A percentile compares a stretch with the other conserved stretches of the same genome.
Conservation (phyloP, 37 sponge, comb jelly and placozoan species). For the Beroe ovata region DNA sequence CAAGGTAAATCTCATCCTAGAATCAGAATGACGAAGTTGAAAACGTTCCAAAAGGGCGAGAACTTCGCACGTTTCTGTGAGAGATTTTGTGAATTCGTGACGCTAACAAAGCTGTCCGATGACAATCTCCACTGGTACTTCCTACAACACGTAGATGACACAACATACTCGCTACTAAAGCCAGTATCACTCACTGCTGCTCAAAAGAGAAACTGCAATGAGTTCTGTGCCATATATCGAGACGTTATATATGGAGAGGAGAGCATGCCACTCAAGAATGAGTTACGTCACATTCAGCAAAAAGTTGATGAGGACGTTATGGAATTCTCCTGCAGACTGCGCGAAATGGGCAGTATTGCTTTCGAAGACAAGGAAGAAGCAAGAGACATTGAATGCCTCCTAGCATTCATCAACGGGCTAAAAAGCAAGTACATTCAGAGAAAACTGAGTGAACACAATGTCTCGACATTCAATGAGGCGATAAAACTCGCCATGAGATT, state of each 20-base stretch:
- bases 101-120: not conserved
- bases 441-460: not conserved
- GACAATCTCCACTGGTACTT: not conserved
- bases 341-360: slow-evolving; percentile 7
- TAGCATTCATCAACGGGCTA: slow-evolving; percentile 9
- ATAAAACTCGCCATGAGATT: slow-evolving; percentile 26
- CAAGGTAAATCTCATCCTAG: not conserved
- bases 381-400: not conserved
- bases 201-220: not conserved
- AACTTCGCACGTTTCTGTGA: slow-evolving; percentile 22
- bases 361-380: not conserved
- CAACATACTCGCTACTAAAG: slow-evolving; percentile 6
- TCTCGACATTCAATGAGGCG: slow-evolving; percentile 20
- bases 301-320: not conserved
- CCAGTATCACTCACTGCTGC: not conserved
- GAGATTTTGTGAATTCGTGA: not conserved
- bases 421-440: not conserved
- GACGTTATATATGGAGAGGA: slow-evolving; percentile 4
- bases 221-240: not conserved
- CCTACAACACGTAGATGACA: slow-evolving; percentile 39
- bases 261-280: slow-evolving; percentile 12
- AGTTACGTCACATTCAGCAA: slow-evolving; percentile 3
- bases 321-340: not conserved
- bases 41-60: slow-evolving; percentile 9
- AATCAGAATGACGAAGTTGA: not conserved